Conservation (phyloP, 35 echinoderm and acorn worm genomes). For the Hemicentrotus pulcherrimus region DNA sequence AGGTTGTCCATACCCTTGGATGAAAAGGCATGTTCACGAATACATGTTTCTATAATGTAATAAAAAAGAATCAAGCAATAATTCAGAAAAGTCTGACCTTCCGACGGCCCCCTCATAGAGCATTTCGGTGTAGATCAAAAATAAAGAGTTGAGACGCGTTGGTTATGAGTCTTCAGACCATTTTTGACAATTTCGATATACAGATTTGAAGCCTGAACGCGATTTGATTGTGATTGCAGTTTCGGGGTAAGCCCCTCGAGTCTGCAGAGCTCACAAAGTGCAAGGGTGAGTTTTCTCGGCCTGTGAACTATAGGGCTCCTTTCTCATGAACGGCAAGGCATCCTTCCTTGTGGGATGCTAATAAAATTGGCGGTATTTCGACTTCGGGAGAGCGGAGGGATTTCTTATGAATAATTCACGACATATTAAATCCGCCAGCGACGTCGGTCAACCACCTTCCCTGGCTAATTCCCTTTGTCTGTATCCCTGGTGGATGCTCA, state of each 20-base stretch:
- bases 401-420: background rate
- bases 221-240: background rate
- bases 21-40: background rate
- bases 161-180: background rate
- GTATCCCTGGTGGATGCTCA: background rate
- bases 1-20: no score
- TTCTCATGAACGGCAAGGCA: background rate
- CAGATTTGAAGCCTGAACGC: background rate
- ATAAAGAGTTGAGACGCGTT: background rate
- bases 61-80: background rate
- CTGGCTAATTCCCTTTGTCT: background rate
- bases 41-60: conserved; percentile 14
- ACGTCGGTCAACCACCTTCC: background rate
- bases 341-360: background rate
- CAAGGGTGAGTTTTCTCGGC: background rate
- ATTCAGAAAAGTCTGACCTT: background rate
- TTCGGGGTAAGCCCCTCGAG: background rate
- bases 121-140: background rate
- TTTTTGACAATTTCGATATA: background rate
- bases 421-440: background rate
- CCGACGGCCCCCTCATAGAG: background rate
- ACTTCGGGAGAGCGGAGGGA: background rate
- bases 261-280: background rate
- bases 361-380: background rate
- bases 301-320: background rate